Percentiles rank a stretch among this genome's conserved stretches.
These are phyloP conservation scores for Albula glossodonta DNA, from an alignment of 2,113 vertebrate genomes.

Conservation along the genomic window DNA sequence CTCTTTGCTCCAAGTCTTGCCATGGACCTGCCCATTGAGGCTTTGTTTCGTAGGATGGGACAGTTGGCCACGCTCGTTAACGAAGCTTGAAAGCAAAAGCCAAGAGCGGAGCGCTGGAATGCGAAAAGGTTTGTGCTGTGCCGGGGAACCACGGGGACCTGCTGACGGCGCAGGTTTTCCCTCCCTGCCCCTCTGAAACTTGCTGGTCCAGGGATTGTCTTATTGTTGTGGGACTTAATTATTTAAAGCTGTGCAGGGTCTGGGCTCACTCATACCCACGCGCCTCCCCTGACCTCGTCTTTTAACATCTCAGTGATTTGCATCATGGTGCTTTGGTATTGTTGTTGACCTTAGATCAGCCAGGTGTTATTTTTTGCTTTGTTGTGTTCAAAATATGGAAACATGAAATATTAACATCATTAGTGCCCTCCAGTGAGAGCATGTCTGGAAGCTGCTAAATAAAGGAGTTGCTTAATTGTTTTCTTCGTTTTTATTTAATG, in stretches of 20 bases:
- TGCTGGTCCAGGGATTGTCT: background rate
- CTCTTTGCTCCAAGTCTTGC: background rate
- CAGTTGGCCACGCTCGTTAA: slow-evolving; percentile 6
- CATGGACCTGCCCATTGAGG: background rate
- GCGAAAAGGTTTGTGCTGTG: slow-evolving; percentile 2
- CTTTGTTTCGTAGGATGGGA: background rate
- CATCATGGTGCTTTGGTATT: background rate
- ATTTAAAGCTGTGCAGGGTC: slow-evolving; percentile 16
- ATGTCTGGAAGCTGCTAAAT: background rate
- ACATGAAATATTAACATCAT: background rate
- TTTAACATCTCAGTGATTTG: background rate
- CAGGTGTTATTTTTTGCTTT: background rate
- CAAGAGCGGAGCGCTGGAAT: background rate
- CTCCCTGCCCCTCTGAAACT: background rate
- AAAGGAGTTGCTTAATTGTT: background rate
- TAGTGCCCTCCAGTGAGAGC: background rate
- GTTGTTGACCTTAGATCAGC: background rate
- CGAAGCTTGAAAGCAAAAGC: background rate
- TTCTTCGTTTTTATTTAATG: background rate
- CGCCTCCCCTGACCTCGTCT: background rate
- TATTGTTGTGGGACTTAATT: slow-evolving; percentile 5
- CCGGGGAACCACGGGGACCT: background rate
- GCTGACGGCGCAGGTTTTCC: slow-evolving; percentile 20
- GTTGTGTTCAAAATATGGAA: background rate
- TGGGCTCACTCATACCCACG: background rate